Evolutionary conservation across 2,888 invertebrate genomes (phyloP), one percentile per base, ranked within the genome.

Genomic region (Bugulina stolonifera): DNA sequence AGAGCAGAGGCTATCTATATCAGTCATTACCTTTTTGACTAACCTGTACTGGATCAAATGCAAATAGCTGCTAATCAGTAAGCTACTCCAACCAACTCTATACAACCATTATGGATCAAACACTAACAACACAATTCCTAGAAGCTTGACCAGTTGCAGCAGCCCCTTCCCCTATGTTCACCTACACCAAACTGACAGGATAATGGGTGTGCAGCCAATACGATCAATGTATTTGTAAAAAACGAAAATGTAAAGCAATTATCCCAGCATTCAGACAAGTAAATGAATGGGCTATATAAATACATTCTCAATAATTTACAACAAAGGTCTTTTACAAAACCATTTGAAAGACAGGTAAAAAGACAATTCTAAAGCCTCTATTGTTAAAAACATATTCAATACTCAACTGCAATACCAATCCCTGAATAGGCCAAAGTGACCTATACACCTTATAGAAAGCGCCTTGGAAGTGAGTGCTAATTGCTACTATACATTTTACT

Each of bases 171-270:
- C 18, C 18, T 18, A 43, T 18, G 18, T 18, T 43, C 10, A 5
- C 43, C 43, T 43, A 18, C 18, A 43, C 10, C 43, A 5, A 43
- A 43, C 18, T 43, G 43, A 10, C 5, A 43, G 43, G 43, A 18
- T 43, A 43, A 43, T 43, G 5, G 43, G 43, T 43, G 43, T 43
- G 43, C 43, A 64, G 64, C 64, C 34, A 64, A 64, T 64, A 27
- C 64, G 32, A 32, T 32, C 64, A 64, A 27, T 64, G 64, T 25
- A 57, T 14, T 64, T 64, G 64, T 32, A 64, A 64, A 64, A 32
- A 64, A 27, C 27, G 32, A 27, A 64, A 25, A 64, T 32, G 32
- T 10, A 64, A 64, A 64, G 64, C 64, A 64, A 64, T 64, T 64
- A 64, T 64, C 32, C 27, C 14, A 10, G 64, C 64, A 64, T 64